Evolutionary conservation across 2,797 vertebrate species (phyloP).

Genomic region (Coregonus suidteri): DNA sequence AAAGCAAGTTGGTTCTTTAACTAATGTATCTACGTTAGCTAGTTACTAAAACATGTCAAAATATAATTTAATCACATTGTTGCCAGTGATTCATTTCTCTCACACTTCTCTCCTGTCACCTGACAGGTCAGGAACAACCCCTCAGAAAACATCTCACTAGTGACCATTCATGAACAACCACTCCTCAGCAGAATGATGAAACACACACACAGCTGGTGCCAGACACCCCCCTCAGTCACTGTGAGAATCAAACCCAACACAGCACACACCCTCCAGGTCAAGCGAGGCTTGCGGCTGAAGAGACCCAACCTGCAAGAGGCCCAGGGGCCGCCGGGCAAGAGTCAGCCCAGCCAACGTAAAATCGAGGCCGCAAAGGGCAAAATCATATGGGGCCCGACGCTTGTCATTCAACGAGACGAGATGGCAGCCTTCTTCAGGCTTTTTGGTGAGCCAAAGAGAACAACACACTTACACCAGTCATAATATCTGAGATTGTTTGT

Average conservation of each 20-base stretch:
- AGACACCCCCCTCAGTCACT: slow-evolving; percentile 79
- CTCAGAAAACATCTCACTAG: background rate
- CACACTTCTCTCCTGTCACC: no score
- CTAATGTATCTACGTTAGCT: no score
- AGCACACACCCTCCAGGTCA: slow-evolving; percentile 71
- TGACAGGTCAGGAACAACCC: background rate
- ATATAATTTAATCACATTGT: no score
- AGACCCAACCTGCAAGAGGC: slow-evolving; percentile 66
- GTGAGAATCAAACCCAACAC: slow-evolving; percentile 72
- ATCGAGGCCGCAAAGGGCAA: slow-evolving; percentile 41
- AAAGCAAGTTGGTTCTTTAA: no score
- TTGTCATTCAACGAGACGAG: slow-evolving; percentile 87
- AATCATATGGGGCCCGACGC: slow-evolving; percentile 66
- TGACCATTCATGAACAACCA: background rate
- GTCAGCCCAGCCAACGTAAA: slow-evolving; percentile 47
- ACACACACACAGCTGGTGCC: slow-evolving; percentile 67
- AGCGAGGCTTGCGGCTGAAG: slow-evolving; percentile 72
- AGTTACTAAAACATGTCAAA: no score
- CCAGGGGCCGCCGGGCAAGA: slow-evolving; percentile 68
- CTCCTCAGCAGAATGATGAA: slow-evolving; percentile 74
- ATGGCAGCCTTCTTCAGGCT: slow-evolving; percentile 91
- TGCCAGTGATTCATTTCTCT: no score
- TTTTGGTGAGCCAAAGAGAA: slow-evolving; percentile 79
- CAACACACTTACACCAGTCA: background rate
- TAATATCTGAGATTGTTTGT: no score